These are phyloP conservation scores for Tragelaphus strepsiceros DNA, from an alignment of 2,113 vertebrate species.

Conservation along the genomic window DNA sequence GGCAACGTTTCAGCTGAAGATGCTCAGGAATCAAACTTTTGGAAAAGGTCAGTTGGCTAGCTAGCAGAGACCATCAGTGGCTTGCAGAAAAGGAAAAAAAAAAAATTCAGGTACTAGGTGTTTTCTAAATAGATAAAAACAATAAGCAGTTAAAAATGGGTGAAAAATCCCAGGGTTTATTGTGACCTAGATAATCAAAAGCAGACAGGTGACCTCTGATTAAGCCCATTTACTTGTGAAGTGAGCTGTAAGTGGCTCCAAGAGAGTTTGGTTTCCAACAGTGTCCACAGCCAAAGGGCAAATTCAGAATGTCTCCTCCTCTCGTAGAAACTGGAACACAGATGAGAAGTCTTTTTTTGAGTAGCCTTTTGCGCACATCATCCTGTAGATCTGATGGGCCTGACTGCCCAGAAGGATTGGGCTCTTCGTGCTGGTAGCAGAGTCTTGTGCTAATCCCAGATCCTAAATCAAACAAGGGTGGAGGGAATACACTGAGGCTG, in stretches of 20 bases:
- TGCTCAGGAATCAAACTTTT: slow-evolving; percentile 16
- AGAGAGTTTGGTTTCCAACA: slow-evolving; percentile 61
- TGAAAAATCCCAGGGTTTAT: slow-evolving; percentile 29
- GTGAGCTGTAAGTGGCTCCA: slow-evolving; percentile 34
- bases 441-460: slow-evolving; percentile 94
- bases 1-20: slow-evolving; percentile 39
- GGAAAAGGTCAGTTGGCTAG: slow-evolving; percentile 45
- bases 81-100: not conserved
- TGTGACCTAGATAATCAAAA: slow-evolving; percentile 68
- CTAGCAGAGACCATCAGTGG: slow-evolving; percentile 58
- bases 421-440: slow-evolving; percentile 94
- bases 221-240: slow-evolving; percentile 65
- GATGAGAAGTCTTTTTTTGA: slow-evolving; percentile 97
- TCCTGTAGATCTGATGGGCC: slow-evolving; percentile 95
- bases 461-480: slow-evolving; percentile 83
- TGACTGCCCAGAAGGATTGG: slow-evolving; percentile 92
- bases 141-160: slow-evolving; percentile 62
- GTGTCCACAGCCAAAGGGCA: slow-evolving; percentile 49
- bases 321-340: slow-evolving; percentile 96
- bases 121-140: slow-evolving; percentile 59
- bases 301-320: slow-evolving; percentile 90
- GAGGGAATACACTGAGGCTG: slow-evolving; percentile 7
- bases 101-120: not conserved
- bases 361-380: slow-evolving; percentile 97
- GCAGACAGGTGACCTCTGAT: slow-evolving; percentile 64